Conservation (phyloP, 2,797 vertebrate species). For the Phrynocephalus vlangalii region DNA sequence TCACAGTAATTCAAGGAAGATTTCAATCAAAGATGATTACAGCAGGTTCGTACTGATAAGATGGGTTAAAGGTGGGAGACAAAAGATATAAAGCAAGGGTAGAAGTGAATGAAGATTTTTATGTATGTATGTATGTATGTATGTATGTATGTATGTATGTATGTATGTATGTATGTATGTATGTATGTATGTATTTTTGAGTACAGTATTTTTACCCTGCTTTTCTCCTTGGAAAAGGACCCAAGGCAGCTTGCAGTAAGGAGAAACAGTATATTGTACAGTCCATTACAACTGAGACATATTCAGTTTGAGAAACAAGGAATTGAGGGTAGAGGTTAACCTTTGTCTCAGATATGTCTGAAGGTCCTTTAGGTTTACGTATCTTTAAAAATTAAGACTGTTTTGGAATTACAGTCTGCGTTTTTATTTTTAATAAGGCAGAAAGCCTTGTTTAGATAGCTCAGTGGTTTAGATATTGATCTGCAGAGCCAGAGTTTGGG, state of each 20-base stretch:
- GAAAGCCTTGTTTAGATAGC: neutral
- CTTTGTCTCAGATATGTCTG: neutral
- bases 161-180: no score
- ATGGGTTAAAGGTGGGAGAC: neutral
- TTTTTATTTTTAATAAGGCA: slow-evolving; percentile 1
- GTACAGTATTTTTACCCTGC: no score
- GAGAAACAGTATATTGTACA: no score
- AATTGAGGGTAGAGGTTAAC: neutral
- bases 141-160: no score
- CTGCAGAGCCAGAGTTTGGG: no score
- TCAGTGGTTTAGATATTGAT: no score
- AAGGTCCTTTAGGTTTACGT: neutral
- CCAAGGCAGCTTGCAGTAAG: no score
- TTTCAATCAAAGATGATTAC: neutral
- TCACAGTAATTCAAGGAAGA: neutral
- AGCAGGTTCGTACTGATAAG: neutral
- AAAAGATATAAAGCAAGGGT: neutral
- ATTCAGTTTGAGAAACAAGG: no score
- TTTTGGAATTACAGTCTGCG: neutral
- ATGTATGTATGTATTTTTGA: no score
- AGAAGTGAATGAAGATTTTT: neutral
- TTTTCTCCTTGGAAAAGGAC: no score
- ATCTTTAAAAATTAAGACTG: neutral
- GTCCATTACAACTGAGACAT: no score
- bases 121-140: no score